phyloP scores from a whole-genome alignment of 2,797 vertebrate species.

The Sphenopsis melanotis region DNA sequence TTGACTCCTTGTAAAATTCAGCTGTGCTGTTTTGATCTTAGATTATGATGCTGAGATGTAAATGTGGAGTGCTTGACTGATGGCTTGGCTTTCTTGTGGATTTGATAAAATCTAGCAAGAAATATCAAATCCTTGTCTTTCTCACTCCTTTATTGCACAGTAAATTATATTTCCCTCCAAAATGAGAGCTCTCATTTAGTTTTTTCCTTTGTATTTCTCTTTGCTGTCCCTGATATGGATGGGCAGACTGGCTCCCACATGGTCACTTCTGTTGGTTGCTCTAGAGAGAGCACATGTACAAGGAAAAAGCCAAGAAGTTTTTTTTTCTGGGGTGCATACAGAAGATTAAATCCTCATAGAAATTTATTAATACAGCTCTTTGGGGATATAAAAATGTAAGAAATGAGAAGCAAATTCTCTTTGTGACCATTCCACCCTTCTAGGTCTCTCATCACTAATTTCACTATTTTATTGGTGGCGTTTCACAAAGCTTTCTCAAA shows the following conservation, averaged over 20 bases:
- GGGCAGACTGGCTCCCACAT: not conserved
- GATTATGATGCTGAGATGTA: not conserved
- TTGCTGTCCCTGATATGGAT: not conserved
- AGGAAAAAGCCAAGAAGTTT: not conserved
- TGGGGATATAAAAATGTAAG: not conserved
- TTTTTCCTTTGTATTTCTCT: not conserved
- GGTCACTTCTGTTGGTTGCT: not conserved
- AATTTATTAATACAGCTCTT: not conserved
- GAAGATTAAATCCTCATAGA: not conserved
- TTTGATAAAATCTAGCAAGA: not conserved
- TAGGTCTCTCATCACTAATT: not conserved
- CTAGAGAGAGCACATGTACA: not conserved
- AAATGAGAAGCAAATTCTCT: not conserved
- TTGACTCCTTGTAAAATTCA: not conserved
- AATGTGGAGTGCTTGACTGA: not conserved
- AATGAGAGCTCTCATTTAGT: not conserved
- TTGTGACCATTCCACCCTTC: not conserved
- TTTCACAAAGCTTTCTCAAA: not conserved
- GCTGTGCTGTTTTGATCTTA: not conserved
- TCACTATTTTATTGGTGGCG: not conserved
- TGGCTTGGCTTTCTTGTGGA: not conserved
- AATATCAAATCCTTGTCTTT: not conserved
- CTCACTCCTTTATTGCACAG: not conserved
- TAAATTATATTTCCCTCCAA: not conserved
- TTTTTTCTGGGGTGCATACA: accelerated